Evolutionary conservation across 1,140 invertebrate genomes (phyloP).

Genomic region (Monochamus saltuarius): DNA sequence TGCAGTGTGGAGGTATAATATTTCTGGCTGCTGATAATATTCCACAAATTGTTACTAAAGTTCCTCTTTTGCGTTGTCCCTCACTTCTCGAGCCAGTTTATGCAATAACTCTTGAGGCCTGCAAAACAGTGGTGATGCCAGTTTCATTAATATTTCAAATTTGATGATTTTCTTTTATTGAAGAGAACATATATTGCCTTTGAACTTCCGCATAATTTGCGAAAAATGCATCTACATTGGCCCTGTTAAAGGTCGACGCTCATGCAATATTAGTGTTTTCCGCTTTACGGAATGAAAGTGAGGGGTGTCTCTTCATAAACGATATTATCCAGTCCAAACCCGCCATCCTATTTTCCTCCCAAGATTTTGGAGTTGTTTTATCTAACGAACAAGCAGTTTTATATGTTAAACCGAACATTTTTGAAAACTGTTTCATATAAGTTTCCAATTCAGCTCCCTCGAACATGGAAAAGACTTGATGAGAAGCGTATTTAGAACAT

Average conservation of each 20-base stretch:
- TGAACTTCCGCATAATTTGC: slow-evolving; percentile 28
- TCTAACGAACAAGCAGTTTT: too few relatives aligned
- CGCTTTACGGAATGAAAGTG: slow-evolving; percentile 35
- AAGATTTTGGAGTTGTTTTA: too few relatives aligned
- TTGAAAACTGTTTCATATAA: too few relatives aligned
- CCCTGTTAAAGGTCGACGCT: slow-evolving; percentile 50
- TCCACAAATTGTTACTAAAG: slow-evolving; percentile 43
- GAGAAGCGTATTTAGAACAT: too few relatives aligned
- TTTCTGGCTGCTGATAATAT: slow-evolving; percentile 42
- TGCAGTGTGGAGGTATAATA: slow-evolving; percentile 41
- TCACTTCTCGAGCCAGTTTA: slow-evolving; percentile 47
- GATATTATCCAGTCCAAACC: too few relatives aligned
- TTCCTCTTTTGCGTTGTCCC: slow-evolving; percentile 47
- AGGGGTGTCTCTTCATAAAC: too few relatives aligned
- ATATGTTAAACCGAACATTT: too few relatives aligned
- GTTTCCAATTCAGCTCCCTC: too few relatives aligned
- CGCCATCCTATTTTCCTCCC: too few relatives aligned
- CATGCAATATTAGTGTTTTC: slow-evolving; percentile 47
- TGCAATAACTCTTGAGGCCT: slow-evolving; percentile 49
- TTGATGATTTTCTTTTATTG: too few relatives aligned
- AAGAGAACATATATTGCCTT: too few relatives aligned
- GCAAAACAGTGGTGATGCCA: slow-evolving; percentile 51
- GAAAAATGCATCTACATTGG: slow-evolving; percentile 47
- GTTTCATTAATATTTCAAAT: slow-evolving; percentile 52
- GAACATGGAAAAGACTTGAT: too few relatives aligned